Evolutionary conservation across 2,797 vertebrate species (phyloP).

Genomic region (Apogon talboti): DNA sequence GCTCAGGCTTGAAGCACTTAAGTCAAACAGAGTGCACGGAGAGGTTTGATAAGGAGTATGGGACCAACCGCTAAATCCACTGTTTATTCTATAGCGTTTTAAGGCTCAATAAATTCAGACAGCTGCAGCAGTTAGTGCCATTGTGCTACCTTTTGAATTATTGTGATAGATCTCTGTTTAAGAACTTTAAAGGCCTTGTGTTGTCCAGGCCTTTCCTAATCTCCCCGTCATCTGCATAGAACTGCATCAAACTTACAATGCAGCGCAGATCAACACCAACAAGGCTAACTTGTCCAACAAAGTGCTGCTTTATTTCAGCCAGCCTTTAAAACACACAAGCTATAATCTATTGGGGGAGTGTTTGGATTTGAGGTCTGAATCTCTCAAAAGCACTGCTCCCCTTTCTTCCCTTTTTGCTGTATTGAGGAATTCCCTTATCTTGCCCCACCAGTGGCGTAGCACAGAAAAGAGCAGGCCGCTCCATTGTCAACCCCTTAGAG

Average conservation of each 20-base stretch:
- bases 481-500: slow-evolving; percentile 83
- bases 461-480: slow-evolving; percentile 83
- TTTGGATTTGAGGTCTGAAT: slow-evolving; percentile 81
- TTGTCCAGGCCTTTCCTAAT: slow-evolving; percentile 69
- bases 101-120: slow-evolving; percentile 71
- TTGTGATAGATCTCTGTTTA: slow-evolving; percentile 68
- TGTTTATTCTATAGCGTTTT: slow-evolving; percentile 64
- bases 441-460: slow-evolving; percentile 79
- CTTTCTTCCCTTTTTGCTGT: slow-evolving; percentile 77
- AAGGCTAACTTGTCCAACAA: slow-evolving; percentile 86
- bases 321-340: slow-evolving; percentile 84
- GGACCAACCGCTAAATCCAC: slow-evolving; percentile 55
- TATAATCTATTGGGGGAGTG: slow-evolving; percentile 79
- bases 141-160: slow-evolving; percentile 70
- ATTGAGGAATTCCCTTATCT: slow-evolving; percentile 88
- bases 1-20: slow-evolving; percentile 35
- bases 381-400: slow-evolving; percentile 76
- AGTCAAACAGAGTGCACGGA: slow-evolving; percentile 63
- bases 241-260: slow-evolving; percentile 81
- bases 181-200: slow-evolving; percentile 69
- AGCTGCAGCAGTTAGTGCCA: slow-evolving; percentile 72
- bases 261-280: slow-evolving; percentile 77
- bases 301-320: slow-evolving; percentile 84
- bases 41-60: slow-evolving; percentile 62
- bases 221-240: slow-evolving; percentile 80